Evolutionary conservation across 2,797 vertebrate genomes (phyloP).

Genomic region (Acrocephalus scirpaceus): DNA sequence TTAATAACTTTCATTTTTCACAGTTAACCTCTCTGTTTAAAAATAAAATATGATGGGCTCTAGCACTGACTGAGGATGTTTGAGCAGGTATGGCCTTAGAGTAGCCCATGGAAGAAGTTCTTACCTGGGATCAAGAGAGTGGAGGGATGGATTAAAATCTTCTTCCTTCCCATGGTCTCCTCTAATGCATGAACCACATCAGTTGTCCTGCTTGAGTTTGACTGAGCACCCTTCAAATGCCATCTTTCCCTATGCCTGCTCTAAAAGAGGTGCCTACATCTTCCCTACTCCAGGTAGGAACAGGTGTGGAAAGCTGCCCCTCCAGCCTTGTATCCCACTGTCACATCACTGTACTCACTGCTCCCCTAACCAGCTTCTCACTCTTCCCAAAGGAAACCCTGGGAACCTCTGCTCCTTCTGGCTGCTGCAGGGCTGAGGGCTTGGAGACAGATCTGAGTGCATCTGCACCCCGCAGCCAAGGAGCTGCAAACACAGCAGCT

Average conservation of each 20-base stretch:
- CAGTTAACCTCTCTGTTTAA: background rate
- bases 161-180: background rate
- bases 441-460: background rate
- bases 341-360: fast-evolving
- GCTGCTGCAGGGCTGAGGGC: background rate
- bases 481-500: background rate
- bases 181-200: background rate
- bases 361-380: background rate
- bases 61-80: background rate
- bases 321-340: background rate
- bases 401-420: background rate
- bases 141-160: background rate
- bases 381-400: background rate
- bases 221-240: background rate
- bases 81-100: background rate
- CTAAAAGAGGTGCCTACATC: background rate
- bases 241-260: background rate
- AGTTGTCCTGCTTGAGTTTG: background rate
- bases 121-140: background rate
- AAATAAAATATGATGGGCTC: background rate
- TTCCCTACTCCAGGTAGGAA: background rate
- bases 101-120: background rate
- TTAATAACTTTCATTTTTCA: background rate
- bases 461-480: background rate
- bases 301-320: background rate